phyloP scores from a whole-genome alignment of 2,797 vertebrate species.

The Sebastes trivittatus region DNA sequence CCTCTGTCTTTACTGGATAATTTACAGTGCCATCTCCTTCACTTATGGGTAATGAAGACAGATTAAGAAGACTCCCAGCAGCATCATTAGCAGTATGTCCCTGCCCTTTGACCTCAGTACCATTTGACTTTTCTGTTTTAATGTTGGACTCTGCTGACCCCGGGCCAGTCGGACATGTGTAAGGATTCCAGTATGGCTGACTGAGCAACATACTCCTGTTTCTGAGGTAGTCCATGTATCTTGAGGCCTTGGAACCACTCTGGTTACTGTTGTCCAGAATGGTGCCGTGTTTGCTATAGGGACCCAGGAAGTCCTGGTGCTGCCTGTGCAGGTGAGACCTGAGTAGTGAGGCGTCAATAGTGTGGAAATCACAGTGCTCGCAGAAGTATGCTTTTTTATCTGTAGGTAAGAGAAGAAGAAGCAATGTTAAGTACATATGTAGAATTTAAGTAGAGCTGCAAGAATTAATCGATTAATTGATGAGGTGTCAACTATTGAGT shows the following conservation, averaged over 20 bases:
- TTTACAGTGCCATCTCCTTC: slow-evolving; percentile 16
- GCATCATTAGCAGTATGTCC: slow-evolving; percentile 37
- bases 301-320: slow-evolving; percentile 63
- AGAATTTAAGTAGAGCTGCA: neutral
- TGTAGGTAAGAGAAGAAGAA: slow-evolving; percentile 64
- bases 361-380: slow-evolving; percentile 85
- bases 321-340: slow-evolving; percentile 79
- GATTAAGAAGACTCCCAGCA: slow-evolving; percentile 73
- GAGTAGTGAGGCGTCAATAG: slow-evolving; percentile 74
- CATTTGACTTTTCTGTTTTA: slow-evolving; percentile 46
- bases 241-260: slow-evolving; percentile 74
- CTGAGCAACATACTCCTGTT: slow-evolving; percentile 77
- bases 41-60: slow-evolving; percentile 60
- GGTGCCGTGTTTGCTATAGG: slow-evolving; percentile 60
- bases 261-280: slow-evolving; percentile 55
- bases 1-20: slow-evolving; percentile 70
- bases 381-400: slow-evolving; percentile 85
- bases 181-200: slow-evolving; percentile 76
- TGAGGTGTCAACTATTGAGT: too few relatives aligned
- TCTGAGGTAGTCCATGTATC: slow-evolving; percentile 82
- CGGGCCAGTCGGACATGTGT: slow-evolving; percentile 61
- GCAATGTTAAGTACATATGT: neutral
- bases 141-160: slow-evolving; percentile 52
- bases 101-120: slow-evolving; percentile 54
- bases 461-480: too few relatives aligned